Evolutionary conservation across 1,140 invertebrate genomes (phyloP).

Genomic region (Scaptomyza hsui): DNA sequence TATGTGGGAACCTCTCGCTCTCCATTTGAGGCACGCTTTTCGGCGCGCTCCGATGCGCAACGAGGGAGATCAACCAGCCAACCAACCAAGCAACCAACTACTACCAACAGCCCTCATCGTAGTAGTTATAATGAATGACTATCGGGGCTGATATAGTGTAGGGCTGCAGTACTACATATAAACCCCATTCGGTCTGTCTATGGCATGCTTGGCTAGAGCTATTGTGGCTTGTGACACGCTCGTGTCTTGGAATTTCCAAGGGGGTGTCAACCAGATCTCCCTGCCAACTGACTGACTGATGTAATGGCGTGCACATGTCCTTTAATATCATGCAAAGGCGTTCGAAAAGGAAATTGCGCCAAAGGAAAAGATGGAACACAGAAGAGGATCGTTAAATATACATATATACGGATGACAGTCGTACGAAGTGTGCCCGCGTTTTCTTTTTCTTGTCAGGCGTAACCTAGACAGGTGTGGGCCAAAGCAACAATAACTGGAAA

Average conservation of each 20-base stretch:
- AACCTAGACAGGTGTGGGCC: slow-evolving; percentile 76
- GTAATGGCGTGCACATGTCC: slow-evolving; percentile 74
- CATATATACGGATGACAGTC: slow-evolving; percentile 39
- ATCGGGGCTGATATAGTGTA: slow-evolving; percentile 26
- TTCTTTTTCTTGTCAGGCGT: slow-evolving; percentile 55
- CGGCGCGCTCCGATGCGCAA: slow-evolving; percentile 53
- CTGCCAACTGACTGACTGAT: slow-evolving; percentile 9
- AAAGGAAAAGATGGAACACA: slow-evolving; percentile 44
- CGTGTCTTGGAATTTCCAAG: slow-evolving; percentile 69
- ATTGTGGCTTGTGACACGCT: slow-evolving; percentile 51
- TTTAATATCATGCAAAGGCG: slow-evolving; percentile 46
- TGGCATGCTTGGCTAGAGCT: slow-evolving; percentile 18
- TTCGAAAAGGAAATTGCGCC: slow-evolving; percentile 64
- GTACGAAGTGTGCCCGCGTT: slow-evolving; percentile 60
- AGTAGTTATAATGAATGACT: slow-evolving; percentile 60
- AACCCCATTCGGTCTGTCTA: slow-evolving; percentile 51
- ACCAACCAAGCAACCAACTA: slow-evolving; percentile 16
- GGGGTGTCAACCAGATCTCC: slow-evolving; percentile 21
- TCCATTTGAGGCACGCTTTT: slow-evolving; percentile 42
- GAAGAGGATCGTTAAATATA: slow-evolving; percentile 66
- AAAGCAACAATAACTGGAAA: slow-evolving; percentile 68
- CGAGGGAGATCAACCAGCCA: slow-evolving; percentile 46
- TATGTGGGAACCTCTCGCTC: slow-evolving; percentile 19
- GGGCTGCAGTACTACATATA: slow-evolving; percentile 12
- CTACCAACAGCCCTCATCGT: slow-evolving; percentile 64